Conservation (phyloP, 2,888 invertebrate genomes). For the Argyresthia albistria region DNA sequence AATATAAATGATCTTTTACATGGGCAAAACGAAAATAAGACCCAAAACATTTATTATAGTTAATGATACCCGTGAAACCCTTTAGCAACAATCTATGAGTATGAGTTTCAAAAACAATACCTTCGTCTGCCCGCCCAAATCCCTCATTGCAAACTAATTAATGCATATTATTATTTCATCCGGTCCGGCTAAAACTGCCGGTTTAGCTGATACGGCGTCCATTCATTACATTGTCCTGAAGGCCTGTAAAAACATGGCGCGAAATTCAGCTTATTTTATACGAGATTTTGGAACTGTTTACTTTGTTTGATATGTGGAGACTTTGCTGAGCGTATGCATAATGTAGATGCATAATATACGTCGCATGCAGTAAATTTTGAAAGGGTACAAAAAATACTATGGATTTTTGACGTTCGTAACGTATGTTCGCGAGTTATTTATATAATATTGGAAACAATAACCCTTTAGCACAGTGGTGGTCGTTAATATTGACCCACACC, state of each 20-base stretch:
- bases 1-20: too few relatives aligned
- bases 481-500: background rate
- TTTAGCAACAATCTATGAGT: too few relatives aligned
- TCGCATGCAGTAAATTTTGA: background rate
- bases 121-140: slow-evolving; percentile 7
- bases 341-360: background rate
- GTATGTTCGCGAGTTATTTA: background rate
- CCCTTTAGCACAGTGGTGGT: background rate
- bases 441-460: background rate
- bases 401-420: background rate
- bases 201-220: slow-evolving; percentile 14
- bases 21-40: too few relatives aligned
- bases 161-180: slow-evolving; percentile 33
- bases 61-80: too few relatives aligned
- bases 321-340: background rate
- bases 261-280: background rate
- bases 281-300: too few relatives aligned
- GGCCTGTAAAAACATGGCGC: background rate
- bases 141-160: slow-evolving; percentile 10
- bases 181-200: slow-evolving; percentile 34
- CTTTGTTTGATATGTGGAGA: too few relatives aligned
- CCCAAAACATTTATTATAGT: too few relatives aligned
- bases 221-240: background rate
- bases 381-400: background rate
- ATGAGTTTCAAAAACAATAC: too few relatives aligned